Evolutionary conservation across 2,888 invertebrate species (phyloP), one percentile per base, ranked within the genome.

Genomic region (Platypus cylindrus): DNA sequence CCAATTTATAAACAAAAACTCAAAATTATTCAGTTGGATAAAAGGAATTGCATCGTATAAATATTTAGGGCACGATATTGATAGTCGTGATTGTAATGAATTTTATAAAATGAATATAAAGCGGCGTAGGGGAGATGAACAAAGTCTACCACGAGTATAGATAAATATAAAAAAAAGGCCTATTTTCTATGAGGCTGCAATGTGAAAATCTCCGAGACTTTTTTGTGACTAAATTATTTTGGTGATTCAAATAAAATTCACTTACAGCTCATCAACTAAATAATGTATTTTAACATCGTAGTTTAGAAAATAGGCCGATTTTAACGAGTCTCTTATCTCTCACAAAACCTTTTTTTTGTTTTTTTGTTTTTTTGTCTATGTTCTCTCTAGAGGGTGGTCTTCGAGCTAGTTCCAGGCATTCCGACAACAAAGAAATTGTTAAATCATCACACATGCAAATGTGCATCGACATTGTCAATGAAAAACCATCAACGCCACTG

Each of bases 371-470:
- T n/a, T n/a, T n/a, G n/a, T n/a, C n/a, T n/a, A n/a, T n/a, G n/a
- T n/a, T n/a, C n/a, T n/a, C 44, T 47, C 28, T 44, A 62, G 62
- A 46, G 55, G 36, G 51, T 62, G 30, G 48, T 59, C 3, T 63
- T 63, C 37, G 60, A 62, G 42, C 47, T 60, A 30, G 49, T 62
- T 7, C 53, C 56, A 16, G 54, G 53, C 13, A 33, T 51, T 4
- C 55, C 55, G 3, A 54, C 51, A n/a, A n/a, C n/a, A n/a, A n/a
- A n/a, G n/a, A n/a, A n/a, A 9, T n/a, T 3, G 13, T 13, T 26
- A 17, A 37, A 3, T 3, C 37, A 22, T n/a, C 5, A 2, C 17
- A 25, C 17, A 35, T 8, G 14, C 15, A 11, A n/a, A 3, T 35
- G 2, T 2, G 12, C 23, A 5, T 17, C 17, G 11, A 8, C 9